Base-by-base conservation (phyloP, 1,140 invertebrate genomes). In the Sarcophaga bullata region DNA sequence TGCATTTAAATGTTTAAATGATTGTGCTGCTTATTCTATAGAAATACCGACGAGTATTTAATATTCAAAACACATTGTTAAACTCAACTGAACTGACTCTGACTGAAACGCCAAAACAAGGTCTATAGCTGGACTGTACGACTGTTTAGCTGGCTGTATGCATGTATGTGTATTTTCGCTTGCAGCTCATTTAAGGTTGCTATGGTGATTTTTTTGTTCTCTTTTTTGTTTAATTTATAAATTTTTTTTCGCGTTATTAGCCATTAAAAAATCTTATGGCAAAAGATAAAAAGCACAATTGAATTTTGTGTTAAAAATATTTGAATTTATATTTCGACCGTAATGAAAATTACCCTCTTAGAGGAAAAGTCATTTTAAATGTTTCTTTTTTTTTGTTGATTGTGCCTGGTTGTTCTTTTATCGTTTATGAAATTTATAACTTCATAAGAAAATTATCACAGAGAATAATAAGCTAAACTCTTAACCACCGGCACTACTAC, bases 381-480 rank as follows among this genome's bases (percentile, higher is more conserved):
- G 25, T 37, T 37, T 37, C 25, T 37, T 2, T 37, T 37, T 37
- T 37, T 37, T 37, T 37, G 25, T 37, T 37, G 25, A 4, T 37
- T 4, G 25, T 68, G n/a, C 17, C n/a, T 9, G 62, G n/a, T 68
- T 68, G 62, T 25, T 68, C 54, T 82, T 82, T 82, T 82, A 82
- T 82, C 81, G 58, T 50, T 52, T 48, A 46, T 72, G 52, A 78
- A 76, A 82, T 82, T 82, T 82, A 82, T 82, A 76, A 52, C 73
- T n/a, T 73, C 37, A 82, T 82, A 82, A 82, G 73, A 73, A 82
- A 58, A 78, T 82, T 82, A 82, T 82, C 81, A 76, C 48, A 37
- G n/a, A 68, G 9, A 19, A 78, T 82, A 82, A 82, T 82, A 82
- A 82, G 81, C 73, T 82, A 49, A 54, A 52, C 68, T 82, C n/a